Percentiles rank a stretch among this genome's conserved stretches.
Evolutionary conservation across 2,797 vertebrate genomes (phyloP).

Genomic region (Anas capensis): DNA sequence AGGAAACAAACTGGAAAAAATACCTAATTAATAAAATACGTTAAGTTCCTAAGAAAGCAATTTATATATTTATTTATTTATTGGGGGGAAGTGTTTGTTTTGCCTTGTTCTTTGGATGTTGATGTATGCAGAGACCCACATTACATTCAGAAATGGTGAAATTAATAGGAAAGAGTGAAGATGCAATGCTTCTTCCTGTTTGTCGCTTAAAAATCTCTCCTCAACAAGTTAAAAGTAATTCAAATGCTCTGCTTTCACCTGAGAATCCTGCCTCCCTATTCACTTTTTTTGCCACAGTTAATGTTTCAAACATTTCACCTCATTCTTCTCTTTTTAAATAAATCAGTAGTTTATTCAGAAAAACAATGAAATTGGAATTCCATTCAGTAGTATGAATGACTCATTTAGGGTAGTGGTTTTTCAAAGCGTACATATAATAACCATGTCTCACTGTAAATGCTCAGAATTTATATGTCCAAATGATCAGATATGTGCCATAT

Average conservation of each 20-base stretch:
- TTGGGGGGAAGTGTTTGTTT: neutral
- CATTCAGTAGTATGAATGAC: neutral
- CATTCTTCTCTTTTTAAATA: neutral
- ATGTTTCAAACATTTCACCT: neutral
- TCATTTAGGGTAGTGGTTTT: neutral
- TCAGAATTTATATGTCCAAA: neutral
- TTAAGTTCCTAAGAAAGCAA: neutral
- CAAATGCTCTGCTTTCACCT: neutral
- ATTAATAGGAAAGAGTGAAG: neutral
- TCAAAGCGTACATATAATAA: neutral
- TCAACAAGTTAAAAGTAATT: neutral
- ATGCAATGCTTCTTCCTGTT: neutral
- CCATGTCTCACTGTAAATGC: neutral
- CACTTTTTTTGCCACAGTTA: neutral
- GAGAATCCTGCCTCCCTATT: neutral
- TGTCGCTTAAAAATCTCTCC: neutral
- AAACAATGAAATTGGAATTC: neutral
- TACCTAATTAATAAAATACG: neutral
- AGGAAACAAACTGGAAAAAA: neutral
- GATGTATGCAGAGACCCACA: neutral
- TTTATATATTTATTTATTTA: too few species aligned
- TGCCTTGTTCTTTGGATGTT: neutral
- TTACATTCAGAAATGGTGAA: neutral
- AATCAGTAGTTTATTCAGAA: neutral
- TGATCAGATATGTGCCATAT: neutral